Base-by-base conservation (phyloP, 2,888 invertebrate genomes). In the Eupithecia pulchellata region DNA sequence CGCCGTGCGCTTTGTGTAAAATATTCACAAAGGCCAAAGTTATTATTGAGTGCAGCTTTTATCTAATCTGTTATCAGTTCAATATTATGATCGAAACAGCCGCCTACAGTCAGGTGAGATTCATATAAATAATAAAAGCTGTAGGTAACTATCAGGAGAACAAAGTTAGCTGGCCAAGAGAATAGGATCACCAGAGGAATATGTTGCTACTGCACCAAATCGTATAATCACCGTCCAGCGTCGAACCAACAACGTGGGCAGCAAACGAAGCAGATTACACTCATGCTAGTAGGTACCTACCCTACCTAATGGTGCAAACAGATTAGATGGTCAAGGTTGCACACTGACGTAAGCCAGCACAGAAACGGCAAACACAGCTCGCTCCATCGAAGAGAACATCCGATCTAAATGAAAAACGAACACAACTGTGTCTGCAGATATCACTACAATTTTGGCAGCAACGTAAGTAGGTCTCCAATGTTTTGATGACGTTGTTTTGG, bases 51-150 rank as follows among this genome's bases (percentile, higher is more conserved):
- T 90, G 89, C 88, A 88, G 79, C 79, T 66, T 81, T 87, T 91
- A 93, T 93, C 93, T 93, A 80, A 92, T 92, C 93, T 85, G 82
- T 85, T 92, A 93, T 91, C 92, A 85, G 86, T 84, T 85, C 88
- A 91, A 92, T 93, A 84, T 83, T 84, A 91, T 91, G 88, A 89
- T 87, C 86, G 88, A 83, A 85, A 86, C 86, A 82, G 82, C 86
- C 84, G 80, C 84, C 83, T 78, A 83, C 84, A 80, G 80, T 80
- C 83, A 80, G 80, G 79, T 82, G 82, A 61, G 34, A 61, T 61
- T 36, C 61, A 61, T 25, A 20, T 36, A 36, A 61, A 61, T 32
- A 61, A 61, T 61, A 36, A 61, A 30, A 6, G 60, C 57, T 60
- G n/a, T 11, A n/a, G n/a, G n/a, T n/a, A n/a, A n/a, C n/a, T n/a